phyloP scores from a whole-genome alignment of 2,113 vertebrate genomes.

The Gymnorhina tibicen region DNA sequence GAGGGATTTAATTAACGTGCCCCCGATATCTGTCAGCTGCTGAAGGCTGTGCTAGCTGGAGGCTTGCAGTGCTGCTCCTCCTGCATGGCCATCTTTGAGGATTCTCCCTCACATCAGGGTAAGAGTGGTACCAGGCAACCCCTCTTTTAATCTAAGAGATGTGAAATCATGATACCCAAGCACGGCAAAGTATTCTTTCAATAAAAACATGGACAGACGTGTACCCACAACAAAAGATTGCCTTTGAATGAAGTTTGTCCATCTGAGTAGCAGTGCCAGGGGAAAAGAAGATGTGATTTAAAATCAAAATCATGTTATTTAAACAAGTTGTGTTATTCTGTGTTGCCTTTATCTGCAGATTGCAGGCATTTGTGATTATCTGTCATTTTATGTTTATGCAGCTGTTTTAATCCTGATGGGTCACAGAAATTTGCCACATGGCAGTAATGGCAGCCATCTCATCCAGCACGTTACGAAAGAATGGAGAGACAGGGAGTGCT shows the following conservation, averaged over 20 bases:
- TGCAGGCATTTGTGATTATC: background rate
- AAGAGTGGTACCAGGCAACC: background rate
- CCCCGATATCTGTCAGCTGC: background rate
- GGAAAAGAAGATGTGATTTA: background rate
- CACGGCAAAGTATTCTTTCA: background rate
- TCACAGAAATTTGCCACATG: background rate
- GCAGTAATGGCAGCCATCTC: background rate
- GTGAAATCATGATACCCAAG: background rate
- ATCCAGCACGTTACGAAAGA: background rate
- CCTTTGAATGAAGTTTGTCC: background rate
- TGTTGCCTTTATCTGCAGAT: conserved; percentile 16
- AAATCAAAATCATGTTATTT: background rate
- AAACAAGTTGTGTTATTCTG: background rate
- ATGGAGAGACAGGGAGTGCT: background rate
- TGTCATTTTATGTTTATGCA: conserved; percentile 7
- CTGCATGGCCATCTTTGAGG: background rate
- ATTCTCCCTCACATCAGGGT: background rate
- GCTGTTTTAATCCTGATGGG: conserved; percentile 1
- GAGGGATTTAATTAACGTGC: background rate
- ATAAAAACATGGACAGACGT: background rate
- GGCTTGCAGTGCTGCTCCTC: background rate
- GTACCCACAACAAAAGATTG: background rate
- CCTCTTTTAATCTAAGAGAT: background rate
- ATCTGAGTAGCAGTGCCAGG: background rate
- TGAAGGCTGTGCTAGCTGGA: background rate